Evolutionary conservation across 2,888 invertebrate species (phyloP).

Genomic region (Andrena camellia): DNA sequence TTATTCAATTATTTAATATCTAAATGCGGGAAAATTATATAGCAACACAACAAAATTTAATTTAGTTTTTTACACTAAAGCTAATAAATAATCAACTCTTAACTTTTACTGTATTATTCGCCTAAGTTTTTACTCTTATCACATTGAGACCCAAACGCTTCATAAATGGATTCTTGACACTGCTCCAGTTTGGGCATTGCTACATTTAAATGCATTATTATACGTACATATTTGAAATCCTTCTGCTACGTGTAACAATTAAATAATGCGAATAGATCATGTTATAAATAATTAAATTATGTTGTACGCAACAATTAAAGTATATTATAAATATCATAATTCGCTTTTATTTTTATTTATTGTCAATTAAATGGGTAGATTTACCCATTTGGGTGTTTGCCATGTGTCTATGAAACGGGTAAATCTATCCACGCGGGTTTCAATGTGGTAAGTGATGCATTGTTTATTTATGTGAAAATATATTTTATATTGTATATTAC

Average conservation of each 20-base stretch:
- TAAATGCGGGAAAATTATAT: constrained; percentile 19
- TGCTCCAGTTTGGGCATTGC: background rate
- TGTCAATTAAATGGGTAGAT: constrained; percentile 46
- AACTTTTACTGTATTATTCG: constrained; percentile 21
- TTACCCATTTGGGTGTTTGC: constrained; percentile 3
- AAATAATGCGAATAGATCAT: constrained; percentile 27
- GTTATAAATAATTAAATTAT: constrained; percentile 28
- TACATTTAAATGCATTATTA: constrained; percentile 24
- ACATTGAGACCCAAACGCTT: constrained; percentile 31
- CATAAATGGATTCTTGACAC: constrained; percentile 1
- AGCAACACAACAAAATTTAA: constrained; percentile 21
- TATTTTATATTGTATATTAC: constrained; percentile 29
- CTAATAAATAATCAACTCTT: constrained; percentile 25
- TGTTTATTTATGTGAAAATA: constrained; percentile 38
- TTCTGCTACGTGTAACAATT: constrained; percentile 2
- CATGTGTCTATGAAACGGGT: constrained; percentile 1
- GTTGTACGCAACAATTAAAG: constrained; percentile 6
- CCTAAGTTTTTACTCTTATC: constrained; percentile 27
- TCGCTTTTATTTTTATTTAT: constrained; percentile 30
- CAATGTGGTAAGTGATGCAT: constrained; percentile 44
- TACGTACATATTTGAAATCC: constrained; percentile 13
- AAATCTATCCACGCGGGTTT: constrained; percentile 41
- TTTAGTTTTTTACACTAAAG: constrained; percentile 22
- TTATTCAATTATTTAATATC: constrained; percentile 10
- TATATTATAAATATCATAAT: background rate